These are phyloP conservation scores for Thripadectes ignobilis DNA, from an alignment of 2,797 vertebrate genomes.

Conservation along the genomic window DNA sequence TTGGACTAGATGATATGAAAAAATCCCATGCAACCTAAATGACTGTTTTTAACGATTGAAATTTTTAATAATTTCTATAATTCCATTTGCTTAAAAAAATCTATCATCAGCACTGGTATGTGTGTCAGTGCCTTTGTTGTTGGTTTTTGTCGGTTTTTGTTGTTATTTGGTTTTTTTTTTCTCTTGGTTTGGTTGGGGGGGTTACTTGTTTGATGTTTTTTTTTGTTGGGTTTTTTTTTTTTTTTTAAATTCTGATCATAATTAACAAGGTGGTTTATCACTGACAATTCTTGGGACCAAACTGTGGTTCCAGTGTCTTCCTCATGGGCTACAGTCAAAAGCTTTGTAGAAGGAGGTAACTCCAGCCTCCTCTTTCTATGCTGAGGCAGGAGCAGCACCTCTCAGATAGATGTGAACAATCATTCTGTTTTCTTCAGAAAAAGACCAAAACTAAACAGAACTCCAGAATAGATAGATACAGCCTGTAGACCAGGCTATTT, in stretches of 20 bases:
- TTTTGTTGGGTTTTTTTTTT: no score
- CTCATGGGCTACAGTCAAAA: neutral
- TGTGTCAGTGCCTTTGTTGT: neutral
- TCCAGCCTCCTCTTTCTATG: neutral
- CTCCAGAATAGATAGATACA: neutral
- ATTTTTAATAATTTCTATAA: neutral
- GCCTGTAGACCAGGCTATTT: neutral
- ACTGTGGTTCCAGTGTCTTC: neutral
- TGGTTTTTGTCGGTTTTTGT: neutral
- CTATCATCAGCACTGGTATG: neutral
- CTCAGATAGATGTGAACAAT: neutral
- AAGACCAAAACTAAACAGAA: neutral
- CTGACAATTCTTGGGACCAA: neutral
- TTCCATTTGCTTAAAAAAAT: neutral
- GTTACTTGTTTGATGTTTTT: neutral
- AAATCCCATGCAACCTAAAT: neutral
- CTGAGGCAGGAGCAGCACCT: neutral
- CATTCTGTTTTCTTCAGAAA: neutral
- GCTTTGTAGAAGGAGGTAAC: neutral
- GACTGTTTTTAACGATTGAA: neutral
- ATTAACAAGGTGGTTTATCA: neutral
- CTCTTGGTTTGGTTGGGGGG: neutral
- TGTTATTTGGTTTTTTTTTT: neutral
- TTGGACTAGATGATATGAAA: neutral
- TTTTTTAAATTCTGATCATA: neutral